Percentiles rank a stretch among this genome's conserved stretches.
Conservation (phyloP, 2,113 vertebrate genomes). For the Pygoscelis antarcticus region DNA sequence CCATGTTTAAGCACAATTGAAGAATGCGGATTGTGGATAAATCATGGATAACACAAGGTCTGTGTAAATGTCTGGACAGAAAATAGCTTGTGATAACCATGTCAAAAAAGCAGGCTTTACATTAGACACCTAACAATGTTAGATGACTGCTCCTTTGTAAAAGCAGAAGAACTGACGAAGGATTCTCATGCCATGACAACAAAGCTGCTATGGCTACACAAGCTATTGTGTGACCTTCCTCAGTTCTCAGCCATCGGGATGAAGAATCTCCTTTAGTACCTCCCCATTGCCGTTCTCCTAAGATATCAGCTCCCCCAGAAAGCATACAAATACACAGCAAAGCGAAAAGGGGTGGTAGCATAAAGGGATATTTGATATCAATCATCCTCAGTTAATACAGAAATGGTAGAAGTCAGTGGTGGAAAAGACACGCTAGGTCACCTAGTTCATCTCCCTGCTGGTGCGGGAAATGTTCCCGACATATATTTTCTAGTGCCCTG, state of each 20-base stretch:
- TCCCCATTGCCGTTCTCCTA: not conserved
- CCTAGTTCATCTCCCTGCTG: conserved; percentile 52
- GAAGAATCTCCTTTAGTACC: conserved; percentile 20
- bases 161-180: not conserved
- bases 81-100: conserved; percentile 53
- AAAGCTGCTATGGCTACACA: conserved; percentile 60
- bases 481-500: conserved; percentile 48
- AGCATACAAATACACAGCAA: not conserved
- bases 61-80: conserved; percentile 56
- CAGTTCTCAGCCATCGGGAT: not conserved
- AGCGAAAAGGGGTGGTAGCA: not conserved
- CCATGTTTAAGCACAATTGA: conserved; percentile 32
- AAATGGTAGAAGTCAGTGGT: conserved; percentile 4
- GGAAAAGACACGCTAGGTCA: conserved; percentile 47
- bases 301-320: conserved; percentile 1
- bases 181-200: conserved; percentile 59
- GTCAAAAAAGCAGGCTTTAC: conserved; percentile 47
- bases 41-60: conserved; percentile 27
- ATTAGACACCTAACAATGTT: conserved; percentile 33
- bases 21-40: conserved; percentile 14
- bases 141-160: conserved; percentile 52
- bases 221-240: conserved; percentile 38
- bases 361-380: conserved; percentile 50
- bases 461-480: not conserved
- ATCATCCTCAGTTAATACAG: conserved; percentile 21